Conservation (phyloP, 2,888 invertebrate species). For the Eubasilissa splendida region DNA sequence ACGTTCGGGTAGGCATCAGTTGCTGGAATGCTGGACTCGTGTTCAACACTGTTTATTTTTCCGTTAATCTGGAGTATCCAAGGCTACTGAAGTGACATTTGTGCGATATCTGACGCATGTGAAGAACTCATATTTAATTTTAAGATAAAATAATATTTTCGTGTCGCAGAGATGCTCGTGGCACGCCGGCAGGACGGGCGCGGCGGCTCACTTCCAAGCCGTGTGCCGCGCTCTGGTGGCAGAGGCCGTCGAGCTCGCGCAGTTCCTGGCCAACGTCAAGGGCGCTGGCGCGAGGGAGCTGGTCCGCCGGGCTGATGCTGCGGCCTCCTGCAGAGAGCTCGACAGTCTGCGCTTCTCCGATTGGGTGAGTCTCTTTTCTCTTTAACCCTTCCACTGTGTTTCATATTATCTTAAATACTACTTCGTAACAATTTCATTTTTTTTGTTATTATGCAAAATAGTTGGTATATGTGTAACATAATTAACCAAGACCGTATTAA, state of each 20-base stretch:
- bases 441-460: too few relatives aligned
- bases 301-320: slow-evolving; percentile 75
- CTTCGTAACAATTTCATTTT: too few relatives aligned
- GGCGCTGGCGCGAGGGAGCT: slow-evolving; percentile 77
- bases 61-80: too few relatives aligned
- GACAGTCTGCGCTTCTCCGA: slow-evolving; percentile 90
- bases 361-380: slow-evolving; percentile 79
- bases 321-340: slow-evolving; percentile 78
- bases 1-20: too few relatives aligned
- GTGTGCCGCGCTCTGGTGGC: slow-evolving; percentile 94
- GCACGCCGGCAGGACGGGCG: slow-evolving; percentile 70
- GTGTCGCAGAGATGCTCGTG: slow-evolving; percentile 65
- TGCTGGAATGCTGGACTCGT: too few relatives aligned
- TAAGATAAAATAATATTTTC: background rate
- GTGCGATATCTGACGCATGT: too few relatives aligned
- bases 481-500: too few relatives aligned
- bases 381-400: background rate
- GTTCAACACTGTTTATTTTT: too few relatives aligned
- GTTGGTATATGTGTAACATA: too few relatives aligned
- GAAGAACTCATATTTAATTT: too few relatives aligned
- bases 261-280: slow-evolving; percentile 90
- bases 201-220: slow-evolving; percentile 89
- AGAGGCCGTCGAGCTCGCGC: slow-evolving; percentile 91
- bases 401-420: too few relatives aligned
- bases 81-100: too few relatives aligned